phyloP scores from a whole-genome alignment of 2,113 vertebrate species.

The Prunella fulvescens region DNA sequence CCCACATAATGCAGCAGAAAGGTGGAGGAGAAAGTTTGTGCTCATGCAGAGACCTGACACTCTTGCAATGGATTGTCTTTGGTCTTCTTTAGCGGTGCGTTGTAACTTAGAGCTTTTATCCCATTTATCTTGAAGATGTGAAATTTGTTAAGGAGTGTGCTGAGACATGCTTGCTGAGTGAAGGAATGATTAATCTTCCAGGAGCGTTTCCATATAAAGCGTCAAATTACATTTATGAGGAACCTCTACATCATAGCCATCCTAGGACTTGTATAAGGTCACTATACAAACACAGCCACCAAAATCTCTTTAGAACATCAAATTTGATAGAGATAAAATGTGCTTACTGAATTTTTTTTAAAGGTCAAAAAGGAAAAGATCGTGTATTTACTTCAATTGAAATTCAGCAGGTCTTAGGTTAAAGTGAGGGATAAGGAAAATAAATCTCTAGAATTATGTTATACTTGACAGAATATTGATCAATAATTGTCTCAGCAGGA shows the following conservation, averaged over 20 bases:
- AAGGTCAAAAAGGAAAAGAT: slow-evolving; percentile 45
- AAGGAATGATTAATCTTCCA: neutral
- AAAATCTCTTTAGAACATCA: slow-evolving; percentile 18
- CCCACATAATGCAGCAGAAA: neutral
- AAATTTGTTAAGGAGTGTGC: neutral
- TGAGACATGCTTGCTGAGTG: neutral
- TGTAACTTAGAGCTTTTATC: neutral
- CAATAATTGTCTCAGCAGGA: neutral
- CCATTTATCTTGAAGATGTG: neutral
- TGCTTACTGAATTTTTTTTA: slow-evolving; percentile 28
- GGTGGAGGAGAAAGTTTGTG: neutral
- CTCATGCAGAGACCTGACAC: neutral
- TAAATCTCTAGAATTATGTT: slow-evolving; percentile 23
- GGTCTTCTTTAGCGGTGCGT: neutral
- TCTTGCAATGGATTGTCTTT: neutral
- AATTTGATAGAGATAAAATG: slow-evolving; percentile 29
- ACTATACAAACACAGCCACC: neutral
- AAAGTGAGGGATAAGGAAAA: slow-evolving; percentile 1
- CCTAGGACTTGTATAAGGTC: neutral
- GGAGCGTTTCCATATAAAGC: neutral
- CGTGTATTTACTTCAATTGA: slow-evolving; percentile 47
- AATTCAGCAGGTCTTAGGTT: slow-evolving; percentile 40
- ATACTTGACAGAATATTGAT: slow-evolving; percentile 26
- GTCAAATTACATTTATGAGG: neutral
- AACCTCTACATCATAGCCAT: neutral